Base-by-base conservation (phyloP, 1,140 invertebrate species). In the Heliconius hermathena region DNA sequence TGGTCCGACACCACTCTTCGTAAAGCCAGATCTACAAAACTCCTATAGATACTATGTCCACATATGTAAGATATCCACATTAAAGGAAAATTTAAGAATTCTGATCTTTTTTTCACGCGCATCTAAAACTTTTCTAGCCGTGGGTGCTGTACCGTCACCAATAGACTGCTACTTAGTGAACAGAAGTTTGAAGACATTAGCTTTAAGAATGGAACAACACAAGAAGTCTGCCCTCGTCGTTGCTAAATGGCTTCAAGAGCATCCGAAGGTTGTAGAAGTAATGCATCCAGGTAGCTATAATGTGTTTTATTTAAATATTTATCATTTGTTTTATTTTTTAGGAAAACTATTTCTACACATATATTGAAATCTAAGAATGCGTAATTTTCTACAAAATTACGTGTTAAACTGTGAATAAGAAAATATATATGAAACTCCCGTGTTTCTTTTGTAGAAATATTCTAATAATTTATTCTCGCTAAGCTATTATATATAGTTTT, bases 81-180 rank as follows among this genome's bases (percentile, higher is more conserved):
- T 26, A 26, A 29, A 29, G 26, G 29, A 66, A 16, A 29, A 60
- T 26, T 22, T 11, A 66, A 26, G 13, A 4, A 29, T 66, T 29
- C 26, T 26, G 3, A 38, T 38, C 8, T n/a, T 72, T 72, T 72
- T 20, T 66, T 16, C 0, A 26, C 11, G 11, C 11, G 18, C 13
- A n/a, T 66, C n/a, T 26, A 29, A 46, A 29, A 11, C 4, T 46
- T 71, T 85, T 79, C 71, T 73, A 85, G 84, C 84, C 13, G 96
- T 98, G 93, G 99, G 99, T 70, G 96, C 98, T 73, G 97, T 99
- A 5, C 99, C 99, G 13, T 99, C 99, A 0, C 98, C 99, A 1
- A 99, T 99, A 91, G 99, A 99, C 92, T 99, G 99, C 90, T 98
- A 97, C 89, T 94, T 99, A 88, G 98, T 99, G 0, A 99, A 98